Percentiles rank a stretch among this genome's conserved stretches.
phyloP scores from a whole-genome alignment of 2,113 vertebrate genomes.

The Rutilus rutilus region DNA sequence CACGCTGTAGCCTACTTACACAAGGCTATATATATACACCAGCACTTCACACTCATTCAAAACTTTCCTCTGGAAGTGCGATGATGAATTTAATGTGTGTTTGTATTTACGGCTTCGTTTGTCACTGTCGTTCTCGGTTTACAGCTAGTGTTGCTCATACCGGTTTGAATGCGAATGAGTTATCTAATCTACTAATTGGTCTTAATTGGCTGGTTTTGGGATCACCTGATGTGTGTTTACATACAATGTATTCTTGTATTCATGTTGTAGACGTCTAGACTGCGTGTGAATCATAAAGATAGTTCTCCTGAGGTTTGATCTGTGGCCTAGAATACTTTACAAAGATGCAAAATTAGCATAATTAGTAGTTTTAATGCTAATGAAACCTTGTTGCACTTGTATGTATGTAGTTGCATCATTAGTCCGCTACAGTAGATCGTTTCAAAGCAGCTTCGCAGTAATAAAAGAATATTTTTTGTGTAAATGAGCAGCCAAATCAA shows the following conservation, averaged over 20 bases:
- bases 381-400: neutral
- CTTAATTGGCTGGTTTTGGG: neutral
- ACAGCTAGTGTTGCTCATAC: neutral
- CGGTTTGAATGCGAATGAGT: neutral
- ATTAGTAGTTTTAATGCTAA: neutral
- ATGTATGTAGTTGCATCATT: neutral
- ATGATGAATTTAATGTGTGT: neutral
- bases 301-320: too few relatives aligned
- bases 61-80: neutral
- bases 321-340: too few relatives aligned
- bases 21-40: constrained; percentile 65
- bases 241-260: neutral
- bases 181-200: neutral
- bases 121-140: neutral
- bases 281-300: neutral
- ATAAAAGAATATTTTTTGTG: neutral
- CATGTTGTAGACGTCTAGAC: neutral
- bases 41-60: neutral
- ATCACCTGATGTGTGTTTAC: neutral
- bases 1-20: constrained; percentile 75
- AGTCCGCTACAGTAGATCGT: neutral
- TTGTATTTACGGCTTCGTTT: neutral
- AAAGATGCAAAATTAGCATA: neutral
- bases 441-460: neutral
- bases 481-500: neutral